Percentiles rank a stretch among this genome's conserved stretches.
Conservation (phyloP, 2,888 invertebrate genomes). For the Polyommatus iphigenia region DNA sequence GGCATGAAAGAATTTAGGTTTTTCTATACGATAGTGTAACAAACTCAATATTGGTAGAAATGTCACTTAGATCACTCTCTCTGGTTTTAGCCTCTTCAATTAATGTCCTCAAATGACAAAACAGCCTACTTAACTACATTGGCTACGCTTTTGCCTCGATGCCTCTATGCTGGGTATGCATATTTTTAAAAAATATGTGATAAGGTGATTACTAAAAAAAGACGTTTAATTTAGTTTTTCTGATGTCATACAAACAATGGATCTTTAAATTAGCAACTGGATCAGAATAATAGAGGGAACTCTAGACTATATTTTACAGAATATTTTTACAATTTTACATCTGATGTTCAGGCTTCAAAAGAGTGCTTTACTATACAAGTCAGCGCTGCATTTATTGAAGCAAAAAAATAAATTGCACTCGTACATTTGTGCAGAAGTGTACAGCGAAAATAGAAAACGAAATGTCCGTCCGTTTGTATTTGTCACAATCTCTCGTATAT, state of each 20-base stretch:
- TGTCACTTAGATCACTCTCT: too few relatives aligned
- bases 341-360: neutral
- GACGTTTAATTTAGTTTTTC: neutral
- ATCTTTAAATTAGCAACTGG: neutral
- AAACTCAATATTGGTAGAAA: too few relatives aligned
- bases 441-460: conserved; percentile 8
- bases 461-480: conserved; percentile 24
- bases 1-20: too few relatives aligned
- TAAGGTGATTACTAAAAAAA: neutral
- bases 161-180: too few relatives aligned
- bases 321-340: neutral
- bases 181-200: too few relatives aligned
- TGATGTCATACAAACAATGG: neutral
- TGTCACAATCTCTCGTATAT: conserved; percentile 23
- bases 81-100: too few relatives aligned
- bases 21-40: too few relatives aligned
- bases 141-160: too few relatives aligned
- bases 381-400: neutral
- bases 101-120: too few relatives aligned
- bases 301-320: neutral
- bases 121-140: too few relatives aligned
- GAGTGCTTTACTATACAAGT: neutral
- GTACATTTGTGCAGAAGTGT: conserved; percentile 14
- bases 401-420: neutral
- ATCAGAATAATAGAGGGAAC: neutral